phyloP scores from a whole-genome alignment of 1,140 invertebrate genomes.

The Stegodyphus mimosarum region DNA sequence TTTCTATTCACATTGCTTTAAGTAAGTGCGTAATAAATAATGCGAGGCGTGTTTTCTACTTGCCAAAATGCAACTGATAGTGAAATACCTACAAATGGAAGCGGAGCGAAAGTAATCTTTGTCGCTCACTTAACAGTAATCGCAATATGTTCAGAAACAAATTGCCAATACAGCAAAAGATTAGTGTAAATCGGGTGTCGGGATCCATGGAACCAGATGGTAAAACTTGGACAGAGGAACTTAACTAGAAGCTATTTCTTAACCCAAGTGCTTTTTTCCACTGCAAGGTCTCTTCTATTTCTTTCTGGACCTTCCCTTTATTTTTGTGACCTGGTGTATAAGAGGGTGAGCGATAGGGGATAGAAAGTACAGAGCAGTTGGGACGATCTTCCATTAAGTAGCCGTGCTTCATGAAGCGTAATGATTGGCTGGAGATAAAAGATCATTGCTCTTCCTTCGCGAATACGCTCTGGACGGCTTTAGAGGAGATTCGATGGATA shows the following conservation, averaged over 20 bases:
- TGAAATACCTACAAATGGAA: too few species aligned
- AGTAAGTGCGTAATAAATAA: too few species aligned
- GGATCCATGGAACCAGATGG: background rate
- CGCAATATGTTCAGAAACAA: too few species aligned
- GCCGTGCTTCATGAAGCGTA: slow-evolving; percentile 43
- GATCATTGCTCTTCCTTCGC: slow-evolving; percentile 22
- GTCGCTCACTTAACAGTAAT: too few species aligned
- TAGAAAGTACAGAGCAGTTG: background rate
- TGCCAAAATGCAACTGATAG: too few species aligned
- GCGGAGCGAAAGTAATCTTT: too few species aligned
- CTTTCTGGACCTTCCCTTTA: background rate
- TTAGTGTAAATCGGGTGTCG: too few species aligned
- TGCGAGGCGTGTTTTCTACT: too few species aligned
- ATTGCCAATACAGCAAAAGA: too few species aligned
- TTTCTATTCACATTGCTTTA: too few species aligned
- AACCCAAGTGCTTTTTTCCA: background rate
- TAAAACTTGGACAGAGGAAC: background rate
- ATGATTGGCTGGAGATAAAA: slow-evolving; percentile 33
- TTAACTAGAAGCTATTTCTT: background rate
- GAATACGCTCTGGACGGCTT: too few species aligned
- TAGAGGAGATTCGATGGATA: too few species aligned
- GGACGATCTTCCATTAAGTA: slow-evolving; percentile 26
- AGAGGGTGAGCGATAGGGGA: background rate
- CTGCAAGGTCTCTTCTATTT: background rate
- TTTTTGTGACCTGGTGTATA: slow-evolving; percentile 17